A percentile compares a stretch with the other conserved stretches of the same genome.
phyloP scores from a whole-genome alignment of 23 tunicate genomes.

The Phallusia fumigata region DNA sequence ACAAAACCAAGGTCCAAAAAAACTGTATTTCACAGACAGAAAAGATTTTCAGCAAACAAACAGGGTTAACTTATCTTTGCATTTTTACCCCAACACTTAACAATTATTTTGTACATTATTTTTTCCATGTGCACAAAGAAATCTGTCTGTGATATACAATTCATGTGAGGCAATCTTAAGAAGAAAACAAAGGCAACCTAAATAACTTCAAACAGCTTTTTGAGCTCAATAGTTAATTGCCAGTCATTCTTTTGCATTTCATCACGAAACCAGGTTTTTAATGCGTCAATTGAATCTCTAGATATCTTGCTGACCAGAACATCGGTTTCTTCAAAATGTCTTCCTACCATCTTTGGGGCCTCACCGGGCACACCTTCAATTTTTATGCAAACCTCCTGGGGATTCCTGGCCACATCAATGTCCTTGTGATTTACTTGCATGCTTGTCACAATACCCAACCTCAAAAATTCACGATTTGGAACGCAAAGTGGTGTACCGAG shows the following conservation, averaged over 20 bases:
- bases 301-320: conserved; percentile 69
- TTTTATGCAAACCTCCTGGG: conserved; percentile 95
- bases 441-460: conserved; percentile 70
- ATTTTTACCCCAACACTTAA: too few relatives aligned
- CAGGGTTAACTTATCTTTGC: too few relatives aligned
- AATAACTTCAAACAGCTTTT: conserved; percentile 84
- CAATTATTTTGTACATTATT: too few relatives aligned
- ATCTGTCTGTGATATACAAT: too few relatives aligned
- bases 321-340: conserved; percentile 84
- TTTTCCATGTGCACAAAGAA: too few relatives aligned
- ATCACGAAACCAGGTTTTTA: conserved; percentile 94
- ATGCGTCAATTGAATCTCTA: conserved; percentile 74
- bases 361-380: conserved; percentile 91
- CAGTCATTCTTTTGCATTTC: conserved; percentile 93
- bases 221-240: conserved; percentile 87
- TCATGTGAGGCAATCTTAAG: too few relatives aligned
- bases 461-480: conserved; percentile 38
- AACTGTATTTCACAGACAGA: too few relatives aligned
- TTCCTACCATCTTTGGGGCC: conserved; percentile 98
- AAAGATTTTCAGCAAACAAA: too few relatives aligned
- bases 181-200: conserved; percentile 14
- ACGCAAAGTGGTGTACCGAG: conserved; percentile 81
- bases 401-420: conserved; percentile 76
- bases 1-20: too few relatives aligned
- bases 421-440: conserved; percentile 80